Evolutionary conservation across 2,113 vertebrate genomes (phyloP).

Genomic region (Elachura formosa): DNA sequence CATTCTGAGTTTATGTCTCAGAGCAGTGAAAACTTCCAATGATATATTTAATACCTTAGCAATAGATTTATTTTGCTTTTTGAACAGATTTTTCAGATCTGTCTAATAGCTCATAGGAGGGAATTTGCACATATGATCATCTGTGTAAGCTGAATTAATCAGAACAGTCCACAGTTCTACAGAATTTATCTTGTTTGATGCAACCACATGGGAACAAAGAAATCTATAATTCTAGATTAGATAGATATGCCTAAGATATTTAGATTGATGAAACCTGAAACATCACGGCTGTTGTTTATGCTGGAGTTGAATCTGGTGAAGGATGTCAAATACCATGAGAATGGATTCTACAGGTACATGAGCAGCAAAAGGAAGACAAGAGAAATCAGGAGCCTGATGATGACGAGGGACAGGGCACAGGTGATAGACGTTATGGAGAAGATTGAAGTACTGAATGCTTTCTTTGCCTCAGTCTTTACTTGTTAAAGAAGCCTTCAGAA

Average conservation of each 20-base stretch:
- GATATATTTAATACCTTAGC: not conserved
- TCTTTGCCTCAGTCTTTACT: not conserved
- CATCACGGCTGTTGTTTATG: not conserved
- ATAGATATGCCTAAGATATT: not conserved
- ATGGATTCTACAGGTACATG: not conserved
- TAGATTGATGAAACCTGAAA: not conserved
- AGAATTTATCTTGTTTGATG: not conserved
- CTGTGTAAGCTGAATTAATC: not conserved
- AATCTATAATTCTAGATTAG: not conserved
- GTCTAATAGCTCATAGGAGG: not conserved
- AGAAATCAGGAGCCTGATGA: not conserved
- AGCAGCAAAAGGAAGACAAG: not conserved
- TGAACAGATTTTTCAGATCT: not conserved
- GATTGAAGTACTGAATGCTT: not conserved
- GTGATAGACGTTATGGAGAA: not conserved
- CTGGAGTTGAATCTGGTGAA: not conserved
- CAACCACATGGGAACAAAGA: not conserved
- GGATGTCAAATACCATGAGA: not conserved
- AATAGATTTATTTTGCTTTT: slow-evolving; percentile 30
- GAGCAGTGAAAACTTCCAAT: slow-evolving; percentile 3
- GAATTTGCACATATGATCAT: not conserved
- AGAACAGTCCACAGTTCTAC: not conserved
- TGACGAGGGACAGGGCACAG: not conserved
- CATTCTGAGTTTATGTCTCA: slow-evolving; percentile 4
- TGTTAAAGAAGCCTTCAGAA: not conserved